Evolutionary conservation across 2,113 vertebrate genomes (phyloP), one percentile per base, ranked within the genome.

Genomic region (Callospermophilus lateralis): DNA sequence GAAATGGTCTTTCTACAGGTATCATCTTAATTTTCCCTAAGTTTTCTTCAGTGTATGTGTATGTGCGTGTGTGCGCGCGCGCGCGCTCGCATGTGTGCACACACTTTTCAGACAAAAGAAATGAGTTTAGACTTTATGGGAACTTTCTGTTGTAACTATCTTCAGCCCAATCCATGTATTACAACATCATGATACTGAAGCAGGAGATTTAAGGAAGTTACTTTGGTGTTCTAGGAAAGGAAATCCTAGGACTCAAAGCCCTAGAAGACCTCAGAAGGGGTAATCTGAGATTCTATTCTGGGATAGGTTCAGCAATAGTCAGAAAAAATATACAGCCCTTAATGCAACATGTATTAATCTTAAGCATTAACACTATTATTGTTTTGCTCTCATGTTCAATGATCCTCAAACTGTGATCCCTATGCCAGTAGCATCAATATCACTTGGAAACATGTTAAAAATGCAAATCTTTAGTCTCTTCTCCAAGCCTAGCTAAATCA

Each of bases 1-100:
- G 86, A 99, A 99, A 97, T 99, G 99, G 99, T 99, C 99, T 97
- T 99, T 99, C 98, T 99, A 99, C 98, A 99, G 99, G 99, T 99
- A 99, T 22, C 16, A 26, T 34, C 45, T 74, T 77, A 58, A 4
- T 63, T 65, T 58, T n/a, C 30, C 34, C 76, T 89, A 32, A 55
- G 30, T 22, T 88, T 65, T 65, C 13, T 76, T 77, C 42, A 28
- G n/a, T 81, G 45, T 61, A 2, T 28, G 45, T 72, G 3, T 53
- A 1, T 37, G 0, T 51, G 28, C 28, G 32, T 48, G 6, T 58
- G 4, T 26, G 58, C 45, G 7, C 45, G 7, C 45, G 45, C 45
- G 7, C 42, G 42, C 42, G 42, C 42, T 45, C 42, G 1, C 70
- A 1, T n/a, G 1, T 32, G 0, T 48, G 32, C n/a, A 5, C 8